These are phyloP conservation scores for Toxonevra muliebris DNA, from an alignment of 2,888 invertebrate species.

Conservation along the genomic window DNA sequence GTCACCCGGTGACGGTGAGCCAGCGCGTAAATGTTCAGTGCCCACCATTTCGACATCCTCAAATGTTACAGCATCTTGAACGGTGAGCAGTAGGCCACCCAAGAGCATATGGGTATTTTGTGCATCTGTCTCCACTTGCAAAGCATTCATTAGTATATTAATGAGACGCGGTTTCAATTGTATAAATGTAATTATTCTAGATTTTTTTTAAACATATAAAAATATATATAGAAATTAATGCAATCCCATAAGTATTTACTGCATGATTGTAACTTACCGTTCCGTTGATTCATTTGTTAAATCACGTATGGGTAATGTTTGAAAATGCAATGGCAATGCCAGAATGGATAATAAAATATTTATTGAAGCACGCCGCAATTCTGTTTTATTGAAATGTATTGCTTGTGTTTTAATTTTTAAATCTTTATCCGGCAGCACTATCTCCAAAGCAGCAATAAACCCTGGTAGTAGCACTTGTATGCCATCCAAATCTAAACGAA, in stretches of 20 bases:
- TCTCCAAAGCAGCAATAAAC: constrained; percentile 88
- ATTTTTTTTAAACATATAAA: constrained; percentile 42
- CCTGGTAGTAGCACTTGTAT: constrained; percentile 90
- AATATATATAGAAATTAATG: constrained; percentile 42
- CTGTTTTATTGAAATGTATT: constrained; percentile 72
- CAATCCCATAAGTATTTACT: constrained; percentile 37
- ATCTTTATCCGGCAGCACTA: constrained; percentile 88
- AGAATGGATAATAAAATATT: constrained; percentile 90
- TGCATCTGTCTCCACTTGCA: constrained; percentile 85
- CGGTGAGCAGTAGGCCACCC: constrained; percentile 79
- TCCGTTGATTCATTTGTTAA: constrained; percentile 70
- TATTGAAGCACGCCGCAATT: constrained; percentile 90
- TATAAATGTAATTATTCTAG: constrained; percentile 69
- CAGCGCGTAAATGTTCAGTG: constrained; percentile 68
- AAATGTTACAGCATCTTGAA: constrained; percentile 81
- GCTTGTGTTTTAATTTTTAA: constrained; percentile 76
- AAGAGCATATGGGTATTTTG: constrained; percentile 88
- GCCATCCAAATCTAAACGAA: constrained; percentile 91
- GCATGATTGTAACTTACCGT: constrained; percentile 57
- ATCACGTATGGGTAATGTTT: constrained; percentile 77
- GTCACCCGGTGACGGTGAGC: constrained; percentile 61
- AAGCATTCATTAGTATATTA: constrained; percentile 82
- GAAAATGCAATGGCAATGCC: constrained; percentile 93
- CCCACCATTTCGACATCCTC: constrained; percentile 75
- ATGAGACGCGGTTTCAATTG: constrained; percentile 79